A percentile compares a stretch with the other conserved stretches of the same genome.
phyloP scores from a whole-genome alignment of 2,888 invertebrate species.

The Pycnomerus fuliginosus region DNA sequence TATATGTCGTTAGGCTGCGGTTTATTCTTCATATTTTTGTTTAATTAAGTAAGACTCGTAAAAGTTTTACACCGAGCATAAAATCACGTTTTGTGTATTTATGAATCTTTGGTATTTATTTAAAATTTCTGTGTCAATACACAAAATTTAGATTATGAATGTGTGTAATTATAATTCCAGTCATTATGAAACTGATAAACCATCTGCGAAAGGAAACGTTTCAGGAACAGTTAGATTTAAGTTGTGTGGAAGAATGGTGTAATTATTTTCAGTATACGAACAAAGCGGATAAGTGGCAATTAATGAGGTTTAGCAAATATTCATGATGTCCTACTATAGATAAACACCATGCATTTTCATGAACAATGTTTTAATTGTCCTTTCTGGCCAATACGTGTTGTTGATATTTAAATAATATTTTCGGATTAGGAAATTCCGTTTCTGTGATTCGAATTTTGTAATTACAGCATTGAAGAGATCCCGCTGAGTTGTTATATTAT shows the following conservation, averaged over 20 bases:
- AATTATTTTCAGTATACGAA: conserved; percentile 17
- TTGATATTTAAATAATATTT: conserved; percentile 21
- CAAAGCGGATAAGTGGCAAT: conserved; percentile 24
- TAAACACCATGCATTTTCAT: conserved; percentile 28
- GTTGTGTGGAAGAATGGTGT: conserved; percentile 14
- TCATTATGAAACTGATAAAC: no score
- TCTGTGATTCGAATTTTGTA: conserved; percentile 29
- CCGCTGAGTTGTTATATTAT: conserved; percentile 41
- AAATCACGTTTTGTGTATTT: not conserved
- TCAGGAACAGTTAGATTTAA: conserved; percentile 1
- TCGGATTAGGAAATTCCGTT: conserved; percentile 13
- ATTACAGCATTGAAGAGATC: conserved; percentile 31
- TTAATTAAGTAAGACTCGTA: conserved; percentile 25
- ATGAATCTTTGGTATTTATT: conserved; percentile 18
- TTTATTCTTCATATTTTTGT: conserved; percentile 25
- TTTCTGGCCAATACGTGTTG: conserved; percentile 25
- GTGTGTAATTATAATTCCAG: no score
- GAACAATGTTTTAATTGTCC: conserved; percentile 30
- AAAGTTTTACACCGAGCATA: conserved; percentile 16
- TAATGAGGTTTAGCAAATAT: conserved; percentile 25
- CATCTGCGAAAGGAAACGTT: not conserved
- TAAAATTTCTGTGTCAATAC: conserved; percentile 22
- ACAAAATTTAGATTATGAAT: no score
- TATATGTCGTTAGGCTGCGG: conserved; percentile 13
- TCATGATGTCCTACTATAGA: conserved; percentile 20